These are phyloP conservation scores for Carapus acus DNA, from an alignment of 2,797 vertebrate genomes.

Conservation along the genomic window DNA sequence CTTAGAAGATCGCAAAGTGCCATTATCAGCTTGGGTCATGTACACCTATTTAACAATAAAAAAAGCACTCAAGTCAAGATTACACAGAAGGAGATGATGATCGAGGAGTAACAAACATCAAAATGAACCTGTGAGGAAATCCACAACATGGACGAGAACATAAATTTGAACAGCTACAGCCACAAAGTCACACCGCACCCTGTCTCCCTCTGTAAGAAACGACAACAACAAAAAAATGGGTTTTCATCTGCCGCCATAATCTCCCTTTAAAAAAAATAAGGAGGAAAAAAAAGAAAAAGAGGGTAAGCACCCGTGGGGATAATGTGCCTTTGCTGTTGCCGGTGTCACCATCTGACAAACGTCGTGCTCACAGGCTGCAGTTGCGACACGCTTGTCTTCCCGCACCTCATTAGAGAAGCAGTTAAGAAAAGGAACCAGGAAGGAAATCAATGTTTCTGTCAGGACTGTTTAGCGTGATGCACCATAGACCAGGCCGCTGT, in stretches of 20 bases:
- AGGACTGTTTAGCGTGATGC: constrained; percentile 58
- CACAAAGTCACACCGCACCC: constrained; percentile 22
- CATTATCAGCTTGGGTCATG: too few relatives aligned
- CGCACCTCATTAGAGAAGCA: constrained; percentile 38
- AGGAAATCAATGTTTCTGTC: constrained; percentile 66
- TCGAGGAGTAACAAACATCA: too few relatives aligned
- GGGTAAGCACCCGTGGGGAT: constrained; percentile 35
- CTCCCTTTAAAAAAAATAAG: constrained; percentile 26
- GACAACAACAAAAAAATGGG: neutral
- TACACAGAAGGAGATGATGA: too few relatives aligned
- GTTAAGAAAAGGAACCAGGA: constrained; percentile 53
- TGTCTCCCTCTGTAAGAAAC: constrained; percentile 2
- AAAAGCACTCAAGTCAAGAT: too few relatives aligned
- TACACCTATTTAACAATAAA: too few relatives aligned
- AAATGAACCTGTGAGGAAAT: too few relatives aligned
- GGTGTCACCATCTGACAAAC: constrained; percentile 39
- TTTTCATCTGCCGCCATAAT: constrained; percentile 29
- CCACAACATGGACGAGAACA: too few relatives aligned
- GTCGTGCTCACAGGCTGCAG: constrained; percentile 36
- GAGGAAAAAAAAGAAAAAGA: constrained; percentile 25
- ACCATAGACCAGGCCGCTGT: constrained; percentile 35
- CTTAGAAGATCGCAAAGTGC: too few relatives aligned
- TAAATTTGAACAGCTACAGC: constrained; percentile 2
- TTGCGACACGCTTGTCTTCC: constrained; percentile 40
- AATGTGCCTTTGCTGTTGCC: constrained; percentile 60